Conservation (phyloP, 2,797 vertebrate species). For the Rhinophrynus dorsalis region DNA sequence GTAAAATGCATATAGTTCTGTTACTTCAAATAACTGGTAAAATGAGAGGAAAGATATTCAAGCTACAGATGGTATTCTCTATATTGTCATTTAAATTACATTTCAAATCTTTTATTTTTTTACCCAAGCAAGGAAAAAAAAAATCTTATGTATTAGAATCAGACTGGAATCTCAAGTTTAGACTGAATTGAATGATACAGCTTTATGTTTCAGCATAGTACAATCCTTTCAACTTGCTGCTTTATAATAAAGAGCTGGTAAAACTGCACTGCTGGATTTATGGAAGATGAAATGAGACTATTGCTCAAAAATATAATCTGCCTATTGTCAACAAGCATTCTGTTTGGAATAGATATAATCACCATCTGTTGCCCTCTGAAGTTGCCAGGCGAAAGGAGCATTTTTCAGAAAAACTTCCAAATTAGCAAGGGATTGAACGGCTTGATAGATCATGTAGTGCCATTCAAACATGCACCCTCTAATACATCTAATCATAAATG, state of each 20-base stretch:
- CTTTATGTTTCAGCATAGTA: no score
- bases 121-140: no score
- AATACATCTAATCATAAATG: not conserved
- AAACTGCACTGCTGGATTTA: not conserved
- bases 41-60: not conserved
- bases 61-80: not conserved
- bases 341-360: not conserved
- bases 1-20: no score
- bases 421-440: not conserved
- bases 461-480: not conserved
- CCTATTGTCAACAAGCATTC: not conserved
- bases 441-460: not conserved
- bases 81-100: not conserved
- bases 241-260: no score
- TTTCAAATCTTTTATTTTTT: no score
- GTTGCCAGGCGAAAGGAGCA: not conserved
- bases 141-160: no score
- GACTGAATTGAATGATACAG: no score
- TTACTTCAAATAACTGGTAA: no score
- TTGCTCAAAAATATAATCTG: not conserved
- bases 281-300: not conserved
- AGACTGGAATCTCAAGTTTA: no score
- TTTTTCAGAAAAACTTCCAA: not conserved
- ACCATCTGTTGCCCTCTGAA: not conserved
- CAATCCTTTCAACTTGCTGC: no score